phyloP scores from a whole-genome alignment of 2,113 vertebrate genomes.

The Caranx ignobilis region DNA sequence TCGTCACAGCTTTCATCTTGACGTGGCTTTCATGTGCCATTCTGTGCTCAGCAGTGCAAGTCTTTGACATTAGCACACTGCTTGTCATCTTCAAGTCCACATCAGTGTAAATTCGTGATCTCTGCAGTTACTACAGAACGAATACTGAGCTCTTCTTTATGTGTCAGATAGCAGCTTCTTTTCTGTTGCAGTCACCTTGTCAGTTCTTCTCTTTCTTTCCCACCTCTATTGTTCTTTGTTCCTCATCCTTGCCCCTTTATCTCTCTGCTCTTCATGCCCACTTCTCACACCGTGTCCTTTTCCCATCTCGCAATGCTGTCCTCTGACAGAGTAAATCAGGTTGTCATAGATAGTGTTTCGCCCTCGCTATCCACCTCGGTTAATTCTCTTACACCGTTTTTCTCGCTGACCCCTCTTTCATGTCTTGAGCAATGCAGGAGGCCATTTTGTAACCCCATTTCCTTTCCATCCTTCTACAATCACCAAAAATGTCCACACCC shows the following conservation, averaged over 20 bases:
- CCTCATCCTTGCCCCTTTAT: background rate
- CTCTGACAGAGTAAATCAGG: constrained; percentile 24
- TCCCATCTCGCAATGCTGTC: background rate
- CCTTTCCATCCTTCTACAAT: constrained; percentile 20
- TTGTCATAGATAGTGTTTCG: constrained; percentile 29
- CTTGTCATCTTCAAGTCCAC: constrained; percentile 55
- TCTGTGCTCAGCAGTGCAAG: constrained; percentile 48
- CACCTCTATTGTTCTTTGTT: constrained; percentile 11
- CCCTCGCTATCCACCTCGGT: constrained; percentile 13
- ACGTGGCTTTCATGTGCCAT: constrained; percentile 64
- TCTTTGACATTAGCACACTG: constrained; percentile 55
- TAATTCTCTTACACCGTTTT: constrained; percentile 25
- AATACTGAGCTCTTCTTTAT: constrained; percentile 24
- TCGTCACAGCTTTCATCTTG: constrained; percentile 63
- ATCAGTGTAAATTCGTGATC: constrained; percentile 36
- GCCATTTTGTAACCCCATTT: constrained; percentile 60
- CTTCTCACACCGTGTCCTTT: background rate
- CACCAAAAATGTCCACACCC: constrained; percentile 47
- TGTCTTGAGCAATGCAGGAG: constrained; percentile 36
- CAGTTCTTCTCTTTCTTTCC: constrained; percentile 4
- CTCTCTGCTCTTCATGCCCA: background rate
- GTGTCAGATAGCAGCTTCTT: constrained; percentile 14
- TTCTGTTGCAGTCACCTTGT: constrained; percentile 44
- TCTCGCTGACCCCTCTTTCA: background rate
- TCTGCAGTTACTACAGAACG: constrained; percentile 34